Evolutionary conservation across 2,113 vertebrate species (phyloP), one percentile per base, ranked within the genome.

Genomic region (Himantopus leucocephalus): DNA sequence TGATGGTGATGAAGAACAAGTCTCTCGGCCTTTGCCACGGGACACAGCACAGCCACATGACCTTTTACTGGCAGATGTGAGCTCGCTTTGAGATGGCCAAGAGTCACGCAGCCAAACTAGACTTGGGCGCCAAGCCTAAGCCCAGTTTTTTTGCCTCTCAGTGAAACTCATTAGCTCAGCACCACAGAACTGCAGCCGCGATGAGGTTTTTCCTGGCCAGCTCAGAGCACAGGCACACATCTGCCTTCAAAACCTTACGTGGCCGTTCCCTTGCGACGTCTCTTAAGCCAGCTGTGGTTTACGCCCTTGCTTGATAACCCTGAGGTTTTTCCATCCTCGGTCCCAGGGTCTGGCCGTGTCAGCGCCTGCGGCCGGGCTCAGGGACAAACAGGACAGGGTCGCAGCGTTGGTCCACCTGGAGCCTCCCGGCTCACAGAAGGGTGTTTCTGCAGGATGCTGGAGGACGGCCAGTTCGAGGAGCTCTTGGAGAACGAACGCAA

Each of bases 361-460:
- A 93, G 94, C 37, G 0, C 17, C 29, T 0, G 0, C 16, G 5
- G 64, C 18, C 0, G 0, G 27, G 80, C 77, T 41, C 43, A 19
- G 71, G 78, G 79, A 70, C 37, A 41, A 75, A 70, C 37, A 41
- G 35, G 55, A 71, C 78, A 83, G 75, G 88, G 59, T 63, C 34
- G 1, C 63, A 77, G 63, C 71, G 62, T 71, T 82, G 70, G 43
- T 48, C 84, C 74, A 85, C 80, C 87, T 60, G 71, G 53, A 76
- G 85, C 53, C 47, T 67, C 64, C 56, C 27, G 0, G 60, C 24
- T 52, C 10, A 1, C 76, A 37, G 23, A n/a, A 62, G 72, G 92
- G 88, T 83, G 73, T 74, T 94, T 13, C 90, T 95, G 39, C 84
- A 93, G 85, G 88, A 88, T 90, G 72, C 76, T 94, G 96, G 96